Evolutionary conservation across 1,140 invertebrate species (phyloP).

Genomic region (Drosophila kikkawai): DNA sequence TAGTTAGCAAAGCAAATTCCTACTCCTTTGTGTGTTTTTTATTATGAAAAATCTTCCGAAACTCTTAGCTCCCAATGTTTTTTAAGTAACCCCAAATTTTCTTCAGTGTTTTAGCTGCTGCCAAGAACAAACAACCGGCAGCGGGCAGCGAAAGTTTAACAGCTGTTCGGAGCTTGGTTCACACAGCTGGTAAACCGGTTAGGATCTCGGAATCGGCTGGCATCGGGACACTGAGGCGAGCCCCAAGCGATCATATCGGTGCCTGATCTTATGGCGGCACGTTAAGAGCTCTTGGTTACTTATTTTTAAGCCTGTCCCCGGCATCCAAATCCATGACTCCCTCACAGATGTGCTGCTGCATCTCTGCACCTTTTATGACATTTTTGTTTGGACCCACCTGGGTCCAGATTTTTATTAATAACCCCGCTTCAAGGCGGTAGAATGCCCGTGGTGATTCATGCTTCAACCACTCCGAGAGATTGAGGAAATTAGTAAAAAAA

Average conservation of each 20-base stretch:
- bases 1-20: too few relatives aligned
- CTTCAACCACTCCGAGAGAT: constrained; percentile 19
- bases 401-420: constrained; percentile 39
- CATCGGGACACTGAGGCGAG: constrained; percentile 30
- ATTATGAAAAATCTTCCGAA: too few relatives aligned
- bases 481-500: constrained; percentile 48
- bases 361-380: constrained; percentile 25
- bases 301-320: constrained; percentile 42
- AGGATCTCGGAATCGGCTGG: constrained; percentile 16
- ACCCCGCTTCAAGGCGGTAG: constrained; percentile 15
- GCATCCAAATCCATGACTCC: constrained; percentile 38
- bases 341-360: constrained; percentile 14
- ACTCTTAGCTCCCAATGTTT: not conserved
- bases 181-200: constrained; percentile 74
- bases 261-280: constrained; percentile 40
- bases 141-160: constrained; percentile 72
- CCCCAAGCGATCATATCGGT: constrained; percentile 41
- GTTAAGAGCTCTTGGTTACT: constrained; percentile 36
- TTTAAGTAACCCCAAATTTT: not conserved
- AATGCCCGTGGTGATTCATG: constrained; percentile 39
- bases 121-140: constrained; percentile 65
- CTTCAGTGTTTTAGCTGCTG: constrained; percentile 18
- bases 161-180: constrained; percentile 53
- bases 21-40: not conserved
- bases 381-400: constrained; percentile 28